Percentiles rank a stretch among this genome's conserved stretches.
These are phyloP conservation scores for Spilarctia lutea DNA, from an alignment of 2,888 invertebrate species.

Conservation along the genomic window DNA sequence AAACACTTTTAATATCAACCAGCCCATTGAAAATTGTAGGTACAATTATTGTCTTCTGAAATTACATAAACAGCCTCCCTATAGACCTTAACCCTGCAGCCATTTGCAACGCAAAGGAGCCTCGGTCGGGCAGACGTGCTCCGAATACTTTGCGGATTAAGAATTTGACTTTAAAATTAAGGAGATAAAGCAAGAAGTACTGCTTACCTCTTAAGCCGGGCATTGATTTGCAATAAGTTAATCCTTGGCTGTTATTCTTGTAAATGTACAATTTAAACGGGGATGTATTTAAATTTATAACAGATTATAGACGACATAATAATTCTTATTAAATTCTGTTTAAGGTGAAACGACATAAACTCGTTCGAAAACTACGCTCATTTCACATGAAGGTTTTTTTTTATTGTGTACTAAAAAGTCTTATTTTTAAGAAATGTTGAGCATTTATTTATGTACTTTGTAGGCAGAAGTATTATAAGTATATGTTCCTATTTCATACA, in stretches of 20 bases:
- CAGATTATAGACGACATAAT: background rate
- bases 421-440: no score
- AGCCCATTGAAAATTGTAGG: background rate
- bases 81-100: slow-evolving; percentile 55
- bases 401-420: no score
- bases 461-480: no score
- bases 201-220: slow-evolving; percentile 61
- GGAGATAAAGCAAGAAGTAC: slow-evolving; percentile 69
- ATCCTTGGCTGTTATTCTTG: slow-evolving; percentile 54
- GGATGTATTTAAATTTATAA: background rate
- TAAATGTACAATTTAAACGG: slow-evolving; percentile 28
- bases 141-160: slow-evolving; percentile 73
- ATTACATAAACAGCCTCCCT: slow-evolving; percentile 45
- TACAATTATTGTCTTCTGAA: slow-evolving; percentile 35
- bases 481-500: no score
- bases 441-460: no score
- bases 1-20: slow-evolving; percentile 4
- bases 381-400: no score
- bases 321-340: background rate
- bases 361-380: no score
- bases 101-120: slow-evolving; percentile 72
- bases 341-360: background rate
- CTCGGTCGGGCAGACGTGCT: slow-evolving; percentile 58
- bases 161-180: slow-evolving; percentile 80
- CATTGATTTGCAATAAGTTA: slow-evolving; percentile 67